Base-by-base conservation (phyloP, 1,140 invertebrate genomes). In the Triops longicaudatus region DNA sequence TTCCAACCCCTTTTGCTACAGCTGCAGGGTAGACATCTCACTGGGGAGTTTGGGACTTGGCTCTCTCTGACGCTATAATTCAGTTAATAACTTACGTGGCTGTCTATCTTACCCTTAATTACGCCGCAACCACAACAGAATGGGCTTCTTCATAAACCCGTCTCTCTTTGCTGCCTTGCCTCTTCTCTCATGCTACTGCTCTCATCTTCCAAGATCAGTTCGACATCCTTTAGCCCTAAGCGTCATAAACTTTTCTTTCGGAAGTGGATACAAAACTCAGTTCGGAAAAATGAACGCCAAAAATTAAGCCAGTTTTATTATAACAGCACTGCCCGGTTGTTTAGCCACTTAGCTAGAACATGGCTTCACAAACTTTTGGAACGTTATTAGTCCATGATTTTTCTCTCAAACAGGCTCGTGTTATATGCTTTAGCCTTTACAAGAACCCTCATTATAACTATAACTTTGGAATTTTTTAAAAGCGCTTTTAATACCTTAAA, bases 41-140 rank as follows among this genome's bases (percentile, higher is more conserved):
- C 22, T 63, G 17, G 50, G 50, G 50, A 63, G 50, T 7, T 63
- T 10, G 50, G 50, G 22, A 17, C 5, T 63, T 63, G 50, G 50
- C 50, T 63, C 22, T 63, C 14, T 14, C 50, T 2, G 22, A 14
- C 14, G 22, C 14, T 9, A 22, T 63, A 63, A 63, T 63, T 63
- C 50, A n/a, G n/a, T 63, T 63, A 22, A 63, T 63, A 63, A 6
- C 50, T 17, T 63, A 17, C 22, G 50, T 7, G 50, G 50, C 22
- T 63, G 50, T 63, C 50, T 63, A 63, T 63, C 50, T 63, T 22
- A 63, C 50, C 50, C 50, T 63, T 63, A 63, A 22, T 63, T 63
- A 63, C 50, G 5, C 50, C 31, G 31, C 31, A 37, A 37, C 31
- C 31, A 37, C 7, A 37, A 37, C 31, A 37, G 31, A 37, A 37